Evolutionary conservation across 1,140 invertebrate genomes (phyloP).

Genomic region (Ruditapes philippinarum): DNA sequence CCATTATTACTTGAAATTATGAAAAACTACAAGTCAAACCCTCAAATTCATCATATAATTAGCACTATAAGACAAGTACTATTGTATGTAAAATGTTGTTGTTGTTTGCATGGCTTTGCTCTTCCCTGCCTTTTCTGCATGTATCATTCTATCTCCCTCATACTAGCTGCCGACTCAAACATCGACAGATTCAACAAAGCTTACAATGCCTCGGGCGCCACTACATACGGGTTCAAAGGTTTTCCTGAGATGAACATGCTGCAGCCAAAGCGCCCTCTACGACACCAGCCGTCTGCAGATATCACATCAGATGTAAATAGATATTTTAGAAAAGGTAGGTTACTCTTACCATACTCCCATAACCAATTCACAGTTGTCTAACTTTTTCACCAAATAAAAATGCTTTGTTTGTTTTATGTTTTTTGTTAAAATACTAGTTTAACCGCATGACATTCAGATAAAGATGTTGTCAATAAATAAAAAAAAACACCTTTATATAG

Average conservation of each 20-base stretch:
- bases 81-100: neutral
- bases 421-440: neutral
- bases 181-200: slow-evolving; percentile 55
- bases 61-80: too few relatives aligned
- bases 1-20: too few relatives aligned
- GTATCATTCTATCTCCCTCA: slow-evolving; percentile 8
- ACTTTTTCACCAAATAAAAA: neutral
- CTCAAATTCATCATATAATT: too few relatives aligned
- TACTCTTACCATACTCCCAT: neutral
- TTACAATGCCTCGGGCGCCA: neutral
- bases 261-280: slow-evolving; percentile 26
- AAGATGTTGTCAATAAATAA: too few relatives aligned
- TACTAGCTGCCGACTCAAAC: slow-evolving; percentile 25
- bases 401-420: neutral
- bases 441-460: too few relatives aligned
- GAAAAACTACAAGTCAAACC: too few relatives aligned
- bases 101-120: neutral
- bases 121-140: slow-evolving; percentile 3
- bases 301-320: slow-evolving; percentile 48
- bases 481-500: too few relatives aligned
- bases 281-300: slow-evolving; percentile 42
- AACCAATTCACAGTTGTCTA: neutral
- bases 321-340: slow-evolving; percentile 65
- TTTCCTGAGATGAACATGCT: slow-evolving; percentile 40
- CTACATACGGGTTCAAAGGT: slow-evolving; percentile 51